Evolutionary conservation across 2,113 vertebrate species (phyloP).

Genomic region (Beaufortia kweichowensis): DNA sequence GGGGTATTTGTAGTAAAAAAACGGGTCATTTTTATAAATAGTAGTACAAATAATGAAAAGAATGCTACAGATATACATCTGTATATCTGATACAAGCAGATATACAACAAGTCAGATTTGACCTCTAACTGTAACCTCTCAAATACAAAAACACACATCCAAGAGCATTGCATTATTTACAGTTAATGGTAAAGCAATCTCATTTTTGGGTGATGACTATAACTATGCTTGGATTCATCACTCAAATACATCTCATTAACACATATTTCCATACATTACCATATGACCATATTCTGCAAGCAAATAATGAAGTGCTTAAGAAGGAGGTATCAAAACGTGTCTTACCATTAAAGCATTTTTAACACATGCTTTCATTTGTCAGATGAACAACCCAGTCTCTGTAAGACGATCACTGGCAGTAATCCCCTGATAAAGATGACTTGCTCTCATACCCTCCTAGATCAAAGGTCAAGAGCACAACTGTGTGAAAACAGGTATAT

Average conservation of each 20-base stretch:
- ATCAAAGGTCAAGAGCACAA: constrained; percentile 22
- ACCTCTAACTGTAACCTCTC: too few species aligned
- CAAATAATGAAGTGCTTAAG: neutral
- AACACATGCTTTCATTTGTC: neutral
- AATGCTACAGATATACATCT: too few species aligned
- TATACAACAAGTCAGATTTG: too few species aligned
- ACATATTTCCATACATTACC: neutral
- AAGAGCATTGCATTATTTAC: neutral
- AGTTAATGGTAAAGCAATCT: too few species aligned
- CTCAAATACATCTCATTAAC: neutral
- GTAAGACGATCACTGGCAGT: neutral
- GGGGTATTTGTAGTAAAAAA: too few species aligned
- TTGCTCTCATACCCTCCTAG: constrained; percentile 2
- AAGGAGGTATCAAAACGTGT: neutral
- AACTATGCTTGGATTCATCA: neutral
- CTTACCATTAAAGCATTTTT: constrained; percentile 6
- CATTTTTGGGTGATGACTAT: too few species aligned
- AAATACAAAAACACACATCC: too few species aligned
- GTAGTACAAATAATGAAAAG: too few species aligned
- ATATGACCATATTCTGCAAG: neutral
- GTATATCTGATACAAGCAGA: too few species aligned
- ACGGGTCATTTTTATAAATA: too few species aligned
- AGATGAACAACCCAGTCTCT: neutral
- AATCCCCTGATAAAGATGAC: constrained; percentile 10
- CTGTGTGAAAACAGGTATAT: neutral